phyloP scores from a whole-genome alignment of 2,113 vertebrate species.

The Lasiurus cinereus region DNA sequence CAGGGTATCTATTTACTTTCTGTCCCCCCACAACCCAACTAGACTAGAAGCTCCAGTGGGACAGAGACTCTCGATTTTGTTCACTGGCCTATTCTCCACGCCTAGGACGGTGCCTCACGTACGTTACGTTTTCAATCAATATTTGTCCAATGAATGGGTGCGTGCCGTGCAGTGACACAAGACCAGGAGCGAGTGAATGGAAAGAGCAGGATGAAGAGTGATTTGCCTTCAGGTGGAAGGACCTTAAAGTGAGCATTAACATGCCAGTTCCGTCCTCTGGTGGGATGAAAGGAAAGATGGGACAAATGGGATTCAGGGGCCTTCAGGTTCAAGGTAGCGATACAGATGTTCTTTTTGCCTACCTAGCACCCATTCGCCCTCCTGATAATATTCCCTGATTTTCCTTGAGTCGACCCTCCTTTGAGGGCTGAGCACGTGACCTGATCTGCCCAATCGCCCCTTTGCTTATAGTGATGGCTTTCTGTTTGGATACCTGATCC shows the following conservation, averaged over 20 bases:
- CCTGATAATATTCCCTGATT: background rate
- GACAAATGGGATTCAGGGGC: background rate
- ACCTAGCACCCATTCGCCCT: background rate
- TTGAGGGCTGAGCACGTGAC: background rate
- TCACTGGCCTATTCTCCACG: background rate
- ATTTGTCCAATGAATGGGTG: background rate
- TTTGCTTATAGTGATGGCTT: background rate
- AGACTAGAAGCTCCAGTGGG: background rate
- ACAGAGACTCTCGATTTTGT: background rate
- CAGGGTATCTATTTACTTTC: background rate
- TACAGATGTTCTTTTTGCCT: background rate
- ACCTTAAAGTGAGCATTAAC: background rate
- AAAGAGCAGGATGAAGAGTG: background rate
- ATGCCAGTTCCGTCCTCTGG: background rate
- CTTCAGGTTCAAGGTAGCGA: background rate
- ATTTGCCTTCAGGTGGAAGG: background rate
- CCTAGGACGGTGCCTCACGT: background rate
- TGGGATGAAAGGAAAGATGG: background rate
- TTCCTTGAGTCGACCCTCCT: background rate
- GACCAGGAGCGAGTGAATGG: background rate
- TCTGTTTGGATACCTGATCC: background rate
- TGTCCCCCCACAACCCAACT: background rate
- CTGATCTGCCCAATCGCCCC: background rate
- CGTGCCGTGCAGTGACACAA: background rate
- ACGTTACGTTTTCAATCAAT: background rate